A percentile compares a stretch with the other conserved stretches of the same genome.
phyloP scores from a whole-genome alignment of 2,888 invertebrate genomes.

The Disparrhopalites patrizii region DNA sequence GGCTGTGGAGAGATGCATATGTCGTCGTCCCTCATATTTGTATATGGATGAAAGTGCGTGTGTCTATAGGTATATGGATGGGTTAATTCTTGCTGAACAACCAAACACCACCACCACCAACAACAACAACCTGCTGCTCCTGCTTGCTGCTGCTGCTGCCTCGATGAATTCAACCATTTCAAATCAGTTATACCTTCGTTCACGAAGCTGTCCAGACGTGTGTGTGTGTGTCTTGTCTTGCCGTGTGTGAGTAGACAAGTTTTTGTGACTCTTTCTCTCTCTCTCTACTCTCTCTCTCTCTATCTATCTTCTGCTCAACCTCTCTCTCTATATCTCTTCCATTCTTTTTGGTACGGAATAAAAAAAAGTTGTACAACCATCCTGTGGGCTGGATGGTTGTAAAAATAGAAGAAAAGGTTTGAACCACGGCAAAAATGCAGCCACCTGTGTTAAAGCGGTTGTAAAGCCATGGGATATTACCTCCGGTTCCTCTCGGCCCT shows the following conservation, averaged over 20 bases:
- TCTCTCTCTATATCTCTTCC: background rate
- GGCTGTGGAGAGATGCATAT: background rate
- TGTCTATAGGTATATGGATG: background rate
- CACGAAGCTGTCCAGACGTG: constrained; percentile 29
- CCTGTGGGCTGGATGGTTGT: constrained; percentile 9
- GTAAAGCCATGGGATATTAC: constrained; percentile 29
- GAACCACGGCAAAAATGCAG: constrained; percentile 18
- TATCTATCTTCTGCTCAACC: background rate
- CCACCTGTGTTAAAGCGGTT: constrained; percentile 20
- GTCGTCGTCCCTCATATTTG: too few relatives aligned
- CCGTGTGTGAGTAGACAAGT: too few relatives aligned
- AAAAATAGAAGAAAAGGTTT: constrained; percentile 12
- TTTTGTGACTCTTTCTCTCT: background rate
- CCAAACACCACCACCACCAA: background rate
- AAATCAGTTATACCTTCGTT: constrained; percentile 30
- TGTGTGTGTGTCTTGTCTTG: background rate
- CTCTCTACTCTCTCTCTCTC: background rate
- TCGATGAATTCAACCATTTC: constrained; percentile 22
- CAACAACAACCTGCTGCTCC: constrained; percentile 9
- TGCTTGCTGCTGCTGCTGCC: constrained; percentile 17
- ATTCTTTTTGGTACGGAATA: too few relatives aligned
- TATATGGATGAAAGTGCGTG: too few relatives aligned
- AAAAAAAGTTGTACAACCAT: too few relatives aligned
- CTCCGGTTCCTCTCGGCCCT: constrained; percentile 26
- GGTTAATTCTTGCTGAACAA: constrained; percentile 8